Base-by-base conservation (phyloP, 1,140 invertebrate species). In the Neuroterus valhalla region DNA sequence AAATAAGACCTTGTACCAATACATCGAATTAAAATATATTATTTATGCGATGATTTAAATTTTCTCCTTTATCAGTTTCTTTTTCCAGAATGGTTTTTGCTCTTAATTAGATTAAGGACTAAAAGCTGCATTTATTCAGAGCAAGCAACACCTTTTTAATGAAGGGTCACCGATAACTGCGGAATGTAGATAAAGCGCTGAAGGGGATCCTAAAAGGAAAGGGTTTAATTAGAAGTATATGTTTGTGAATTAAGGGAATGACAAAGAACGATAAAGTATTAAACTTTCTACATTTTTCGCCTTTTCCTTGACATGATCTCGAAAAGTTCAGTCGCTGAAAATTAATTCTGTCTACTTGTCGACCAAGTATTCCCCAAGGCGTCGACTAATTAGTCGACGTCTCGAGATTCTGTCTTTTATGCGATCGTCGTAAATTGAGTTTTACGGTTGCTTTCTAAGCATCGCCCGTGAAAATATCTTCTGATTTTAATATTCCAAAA, bases 291-390 rank as follows among this genome's bases (percentile, higher is more conserved):
- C 31, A n/a, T 31, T 62, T 62, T 62, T 62, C 31, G n/a, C 8
- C 55, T 15, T 38, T 62, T 62, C 26, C 26, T 62, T 62, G 31
- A 62, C 21, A 55, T n/a, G 21, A 8, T 38, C 55, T 62, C 31
- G n/a, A n/a, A 62, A 38, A 55, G 21, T 55, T 55, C 14, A 23
- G 19, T 55, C 52, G 19, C 52, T 15, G 52, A 55, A 55, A 55
- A 55, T 55, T 55, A 21, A 21, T 62, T 62, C 55, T 62, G 55
- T 62, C 55, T 62, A 26, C 55, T 62, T 62, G 55, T 26, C 52
- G 52, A 55, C 21, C 52, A 55, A 55, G 52, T 62, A 62, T 62
- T 62, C 55, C 55, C 55, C 31, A 38, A 26, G 23, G 55, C 23
- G 55, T 31, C 23, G 55, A 62, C 55, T 62, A 62, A 62, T 62